Conservation (phyloP, 2,797 vertebrate species). For the Scleropages formosus region DNA sequence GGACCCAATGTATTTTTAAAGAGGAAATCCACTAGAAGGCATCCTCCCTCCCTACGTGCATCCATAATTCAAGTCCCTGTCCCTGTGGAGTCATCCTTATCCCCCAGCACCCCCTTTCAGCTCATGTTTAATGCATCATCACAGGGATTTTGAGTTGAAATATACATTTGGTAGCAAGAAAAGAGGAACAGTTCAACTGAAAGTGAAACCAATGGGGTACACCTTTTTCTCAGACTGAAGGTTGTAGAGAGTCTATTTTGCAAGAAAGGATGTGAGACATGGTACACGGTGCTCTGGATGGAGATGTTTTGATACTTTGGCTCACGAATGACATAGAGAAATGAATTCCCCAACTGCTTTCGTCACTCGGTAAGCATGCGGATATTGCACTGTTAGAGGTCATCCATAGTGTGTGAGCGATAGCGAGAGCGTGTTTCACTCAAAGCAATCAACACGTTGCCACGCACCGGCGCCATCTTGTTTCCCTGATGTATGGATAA, state of each 20-base stretch:
- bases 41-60: neutral
- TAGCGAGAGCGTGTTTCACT: no score
- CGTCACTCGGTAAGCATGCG: no score
- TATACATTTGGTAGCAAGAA: slow-evolving; percentile 2
- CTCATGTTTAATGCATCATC: slow-evolving; percentile 19
- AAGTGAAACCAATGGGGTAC: neutral
- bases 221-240: no score
- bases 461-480: no score
- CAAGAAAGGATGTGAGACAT: neutral
- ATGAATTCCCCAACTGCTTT: no score
- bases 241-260: no score
- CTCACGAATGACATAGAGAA: no score
- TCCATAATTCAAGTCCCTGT: slow-evolving; percentile 13
- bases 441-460: no score
- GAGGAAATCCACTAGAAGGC: slow-evolving; percentile 16
- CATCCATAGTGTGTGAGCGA: no score
- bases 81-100: slow-evolving; percentile 8
- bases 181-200: neutral
- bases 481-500: no score
- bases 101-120: slow-evolving; percentile 15
- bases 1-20: neutral
- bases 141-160: neutral
- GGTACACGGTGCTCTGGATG: neutral
- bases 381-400: no score
- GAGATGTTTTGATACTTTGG: no score